Percentiles rank a stretch among this genome's conserved stretches.
Conservation (phyloP, 2,113 vertebrate genomes). For the Saimiri boliviensis region DNA sequence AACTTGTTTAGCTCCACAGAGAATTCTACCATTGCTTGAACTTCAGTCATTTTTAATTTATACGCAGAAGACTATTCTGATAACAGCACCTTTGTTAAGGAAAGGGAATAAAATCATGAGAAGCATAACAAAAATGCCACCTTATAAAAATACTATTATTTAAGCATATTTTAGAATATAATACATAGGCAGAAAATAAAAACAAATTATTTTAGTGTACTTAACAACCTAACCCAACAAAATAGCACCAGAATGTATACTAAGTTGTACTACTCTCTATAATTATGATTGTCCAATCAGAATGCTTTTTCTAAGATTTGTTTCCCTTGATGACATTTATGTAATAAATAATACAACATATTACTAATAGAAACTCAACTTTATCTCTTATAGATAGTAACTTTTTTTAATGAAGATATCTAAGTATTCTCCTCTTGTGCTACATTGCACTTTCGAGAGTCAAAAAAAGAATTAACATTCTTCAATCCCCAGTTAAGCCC, state of each 20-base stretch:
- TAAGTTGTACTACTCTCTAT: not conserved
- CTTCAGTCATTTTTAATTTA: conserved; percentile 96
- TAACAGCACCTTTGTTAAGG: conserved; percentile 87
- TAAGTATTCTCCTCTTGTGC: not conserved
- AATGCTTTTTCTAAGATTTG: conserved; percentile 35
- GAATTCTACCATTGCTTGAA: conserved; percentile 99
- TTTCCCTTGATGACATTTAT: conserved; percentile 9
- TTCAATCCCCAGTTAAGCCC: not conserved
- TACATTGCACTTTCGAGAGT: not conserved
- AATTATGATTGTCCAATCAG: not conserved
- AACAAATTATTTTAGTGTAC: not conserved
- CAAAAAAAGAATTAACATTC: not conserved
- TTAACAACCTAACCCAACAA: not conserved
- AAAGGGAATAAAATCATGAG: conserved; percentile 63
- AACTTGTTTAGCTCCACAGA: conserved; percentile 99
- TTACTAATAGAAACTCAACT: not conserved
- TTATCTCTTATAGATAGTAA: not conserved
- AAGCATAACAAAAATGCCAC: conserved; percentile 34
- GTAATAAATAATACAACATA: not conserved
- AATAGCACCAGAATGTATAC: not conserved
- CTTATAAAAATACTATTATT: conserved; percentile 24
- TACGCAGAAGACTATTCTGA: conserved; percentile 83
- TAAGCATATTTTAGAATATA: conserved; percentile 19
- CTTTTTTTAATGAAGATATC: not conserved
- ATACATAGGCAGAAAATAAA: conserved; percentile 16